These are phyloP conservation scores for Eubasilissa regina DNA, from an alignment of 1,140 invertebrate species.

Conservation along the genomic window DNA sequence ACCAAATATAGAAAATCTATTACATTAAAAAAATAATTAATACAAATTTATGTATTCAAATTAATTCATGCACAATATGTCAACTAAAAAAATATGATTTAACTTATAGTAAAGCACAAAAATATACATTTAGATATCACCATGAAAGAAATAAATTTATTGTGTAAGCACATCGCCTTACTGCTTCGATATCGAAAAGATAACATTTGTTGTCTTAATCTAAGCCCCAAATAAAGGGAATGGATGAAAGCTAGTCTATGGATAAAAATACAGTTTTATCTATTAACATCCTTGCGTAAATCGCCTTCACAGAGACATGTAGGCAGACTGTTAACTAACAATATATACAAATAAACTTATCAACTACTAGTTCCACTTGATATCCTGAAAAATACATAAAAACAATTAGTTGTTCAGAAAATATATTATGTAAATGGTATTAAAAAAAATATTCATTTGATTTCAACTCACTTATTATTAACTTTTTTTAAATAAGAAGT, in stretches of 20 bases:
- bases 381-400: constrained; percentile 57
- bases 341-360: constrained; percentile 56
- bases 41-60: not conserved
- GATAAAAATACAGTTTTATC: constrained; percentile 42
- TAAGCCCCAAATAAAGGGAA: constrained; percentile 30
- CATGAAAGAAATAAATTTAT: constrained; percentile 49
- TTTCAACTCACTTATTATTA: no score
- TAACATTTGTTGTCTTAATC: constrained; percentile 23
- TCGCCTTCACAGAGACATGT: constrained; percentile 38
- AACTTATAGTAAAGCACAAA: constrained; percentile 49
- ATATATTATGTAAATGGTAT: no score
- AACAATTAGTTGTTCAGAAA: constrained; percentile 18
- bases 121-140: constrained; percentile 56
- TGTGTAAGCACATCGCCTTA: constrained; percentile 58
- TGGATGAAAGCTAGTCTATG: constrained; percentile 32
- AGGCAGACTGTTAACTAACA: constrained; percentile 47
- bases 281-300: constrained; percentile 40
- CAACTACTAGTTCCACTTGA: constrained; percentile 58
- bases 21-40: constrained; percentile 1
- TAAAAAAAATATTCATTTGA: not conserved
- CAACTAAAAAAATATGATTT: constrained; percentile 34
- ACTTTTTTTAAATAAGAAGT: no score
- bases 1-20: constrained; percentile 3
- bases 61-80: constrained; percentile 3
- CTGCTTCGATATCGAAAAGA: constrained; percentile 42